Evolutionary conservation across 2,797 vertebrate species (phyloP), one percentile per base, ranked within the genome.

Genomic region (Acanthiza pusilla): DNA sequence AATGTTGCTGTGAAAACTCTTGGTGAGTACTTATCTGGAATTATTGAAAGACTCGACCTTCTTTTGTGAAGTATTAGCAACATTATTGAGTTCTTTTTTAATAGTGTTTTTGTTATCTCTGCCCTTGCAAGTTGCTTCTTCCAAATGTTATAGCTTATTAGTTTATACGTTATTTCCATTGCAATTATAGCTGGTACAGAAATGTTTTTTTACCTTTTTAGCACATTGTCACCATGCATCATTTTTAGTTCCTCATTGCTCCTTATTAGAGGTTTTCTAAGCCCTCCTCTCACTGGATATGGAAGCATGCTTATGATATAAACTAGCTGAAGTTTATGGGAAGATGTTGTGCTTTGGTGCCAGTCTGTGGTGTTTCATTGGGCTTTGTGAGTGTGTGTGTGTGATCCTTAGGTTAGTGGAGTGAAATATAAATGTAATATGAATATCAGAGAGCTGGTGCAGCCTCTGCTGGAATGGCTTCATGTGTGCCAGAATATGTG

Each of bases 191-290:
- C 62, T 42, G 51, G 42, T 55, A 42, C 13, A 47, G 65, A 62
- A 53, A 93, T 87, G 77, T 18, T 77, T 93, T 85, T 83, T 57
- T 91, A 68, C 60, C 65, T 85, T 94, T 94, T 81, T 88, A 95
- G 67, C 80, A 82, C 81, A 36, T 72, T 90, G 88, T 93, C 70
- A 87, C n/a, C 16, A 30, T 85, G 30, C 16, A 67, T 95, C 80
- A 67, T 87, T 94, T 96, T 94, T 86, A 94, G 45, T 73, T 93
- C 51, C 91, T 91, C 63, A 53, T 89, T 93, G 45, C 68, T 97
- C 66, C 89, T 91, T 81, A 82, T 82, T 88, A 89, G 77, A 79
- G 74, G 65, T 92, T 88, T 82, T 82, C 81, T 85, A 82, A 58
- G 62, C 23, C 82, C 80, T 85, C 36, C 38, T 65, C 29, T 65